phyloP scores from a whole-genome alignment of 2,113 vertebrate species.

The Chionis minor region DNA sequence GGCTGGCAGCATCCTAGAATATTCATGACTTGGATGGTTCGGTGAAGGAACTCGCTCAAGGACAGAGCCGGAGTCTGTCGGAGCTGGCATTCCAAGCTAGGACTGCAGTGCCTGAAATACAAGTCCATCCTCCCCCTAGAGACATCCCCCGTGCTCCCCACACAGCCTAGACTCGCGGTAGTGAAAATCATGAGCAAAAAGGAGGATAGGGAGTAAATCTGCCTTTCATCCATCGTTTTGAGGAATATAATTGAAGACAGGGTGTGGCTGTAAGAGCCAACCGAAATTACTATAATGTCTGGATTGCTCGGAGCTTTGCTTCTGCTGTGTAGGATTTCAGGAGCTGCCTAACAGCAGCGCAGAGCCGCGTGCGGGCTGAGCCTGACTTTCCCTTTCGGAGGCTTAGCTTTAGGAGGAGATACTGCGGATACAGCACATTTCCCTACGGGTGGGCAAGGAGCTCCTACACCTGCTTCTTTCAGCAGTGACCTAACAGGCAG shows the following conservation, averaged over 20 bases:
- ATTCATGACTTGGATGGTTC: neutral
- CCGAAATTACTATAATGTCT: slow-evolving; percentile 28
- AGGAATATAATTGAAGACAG: slow-evolving; percentile 48
- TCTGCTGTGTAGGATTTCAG: neutral
- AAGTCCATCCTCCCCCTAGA: neutral
- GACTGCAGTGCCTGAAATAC: slow-evolving; percentile 33
- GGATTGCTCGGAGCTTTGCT: slow-evolving; percentile 12
- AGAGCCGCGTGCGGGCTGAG: too few relatives aligned
- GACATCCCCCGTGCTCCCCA: neutral
- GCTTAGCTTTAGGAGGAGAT: neutral
- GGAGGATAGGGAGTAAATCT: slow-evolving; percentile 17
- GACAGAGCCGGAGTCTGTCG: neutral
- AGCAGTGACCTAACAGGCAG: neutral
- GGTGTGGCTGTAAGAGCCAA: slow-evolving; percentile 44
- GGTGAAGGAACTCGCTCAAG: slow-evolving; percentile 24
- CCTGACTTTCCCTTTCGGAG: neutral
- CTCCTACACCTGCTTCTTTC: neutral
- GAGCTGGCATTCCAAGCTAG: neutral
- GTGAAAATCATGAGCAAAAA: neutral
- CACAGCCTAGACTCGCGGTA: neutral
- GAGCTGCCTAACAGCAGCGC: neutral
- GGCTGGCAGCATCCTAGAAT: slow-evolving; percentile 7
- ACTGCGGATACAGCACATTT: neutral
- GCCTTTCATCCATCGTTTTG: slow-evolving; percentile 35
- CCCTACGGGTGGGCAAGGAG: accelerated